Evolutionary conservation across 2,113 vertebrate genomes (phyloP).

Genomic region (Sceloporus tristichus): DNA sequence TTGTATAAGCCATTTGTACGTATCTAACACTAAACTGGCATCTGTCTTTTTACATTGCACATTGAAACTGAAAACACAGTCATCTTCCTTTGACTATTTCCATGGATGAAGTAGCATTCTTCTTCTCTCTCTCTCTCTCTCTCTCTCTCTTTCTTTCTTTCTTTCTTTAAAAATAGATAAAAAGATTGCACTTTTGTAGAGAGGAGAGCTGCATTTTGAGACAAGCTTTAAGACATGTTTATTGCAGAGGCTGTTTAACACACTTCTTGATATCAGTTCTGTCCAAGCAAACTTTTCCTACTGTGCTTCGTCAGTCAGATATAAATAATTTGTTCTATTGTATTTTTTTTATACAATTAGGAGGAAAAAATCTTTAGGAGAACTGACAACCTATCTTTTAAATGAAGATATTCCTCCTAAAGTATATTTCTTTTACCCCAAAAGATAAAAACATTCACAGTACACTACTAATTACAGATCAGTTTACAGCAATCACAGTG

Average conservation of each 20-base stretch:
- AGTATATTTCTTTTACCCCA: slow-evolving; percentile 25
- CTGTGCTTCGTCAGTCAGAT: too few relatives aligned
- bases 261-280: background rate
- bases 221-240: background rate
- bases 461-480: background rate
- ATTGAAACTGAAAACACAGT: rapidly evolving
- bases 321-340: background rate
- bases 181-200: background rate
- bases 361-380: background rate
- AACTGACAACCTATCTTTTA: slow-evolving; percentile 52
- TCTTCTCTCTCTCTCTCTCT: too few relatives aligned
- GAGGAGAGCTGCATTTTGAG: rapidly evolving
- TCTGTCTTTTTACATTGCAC: background rate
- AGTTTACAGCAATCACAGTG: background rate
- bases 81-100: background rate
- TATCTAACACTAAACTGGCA: background rate
- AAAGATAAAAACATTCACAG: background rate
- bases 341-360: background rate
- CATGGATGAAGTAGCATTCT: background rate
- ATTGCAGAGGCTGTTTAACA: background rate
- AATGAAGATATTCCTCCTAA: slow-evolving; percentile 43
- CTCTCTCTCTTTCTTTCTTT: background rate
- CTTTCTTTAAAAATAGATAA: background rate
- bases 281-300: background rate
- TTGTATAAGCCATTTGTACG: background rate